Evolutionary conservation across 1,140 invertebrate species (phyloP), one percentile per base, ranked within the genome.

Genomic region (Pseudomyrmex dendroicus): DNA sequence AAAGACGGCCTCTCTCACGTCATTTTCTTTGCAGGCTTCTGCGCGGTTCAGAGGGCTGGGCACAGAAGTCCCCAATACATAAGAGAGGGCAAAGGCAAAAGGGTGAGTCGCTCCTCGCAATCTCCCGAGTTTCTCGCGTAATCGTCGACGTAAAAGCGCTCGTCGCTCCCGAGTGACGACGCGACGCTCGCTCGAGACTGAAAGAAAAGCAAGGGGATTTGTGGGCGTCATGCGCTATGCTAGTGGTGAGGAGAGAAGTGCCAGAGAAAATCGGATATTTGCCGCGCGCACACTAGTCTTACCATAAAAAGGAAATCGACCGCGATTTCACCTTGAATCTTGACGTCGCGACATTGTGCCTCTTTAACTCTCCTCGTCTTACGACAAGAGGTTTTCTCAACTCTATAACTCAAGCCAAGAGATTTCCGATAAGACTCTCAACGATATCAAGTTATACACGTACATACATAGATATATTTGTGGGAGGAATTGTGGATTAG

Each of bases 1-100:
- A 84, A 89, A 88, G 80, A 76, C 84, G 72, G 70, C 89, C 86
- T 83, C 86, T 83, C 82, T 84, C 73, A 70, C n/a, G 82, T 91
- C 89, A 85, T 89, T 89, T 62, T 85, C 74, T 89, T 94, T 95
- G 59, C 92, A 97, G 96, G 95, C 92, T 98, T 96, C 90, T 98
- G 97, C 92, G 96, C 97, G 59, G 96, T 98, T 61, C 97, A 97
- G 93, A 96, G 97, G 89, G 96, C 96, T 35, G 96, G 96, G 70
- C 95, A 97, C 89, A 95, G 35, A 35, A 35, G 95, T 17, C 96
- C 96, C 92, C 96, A 97, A 92, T 95, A 96, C 83, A 97, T 97
- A 86, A 95, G 95, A 73, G 97, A 97, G 91, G 96, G 96, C 82
- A 96, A 96, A 91, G 96, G 96, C 84, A 97, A 96, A 91, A 93